Base-by-base conservation (phyloP, 2,797 vertebrate genomes). In the Acanthurus leucopareius region DNA sequence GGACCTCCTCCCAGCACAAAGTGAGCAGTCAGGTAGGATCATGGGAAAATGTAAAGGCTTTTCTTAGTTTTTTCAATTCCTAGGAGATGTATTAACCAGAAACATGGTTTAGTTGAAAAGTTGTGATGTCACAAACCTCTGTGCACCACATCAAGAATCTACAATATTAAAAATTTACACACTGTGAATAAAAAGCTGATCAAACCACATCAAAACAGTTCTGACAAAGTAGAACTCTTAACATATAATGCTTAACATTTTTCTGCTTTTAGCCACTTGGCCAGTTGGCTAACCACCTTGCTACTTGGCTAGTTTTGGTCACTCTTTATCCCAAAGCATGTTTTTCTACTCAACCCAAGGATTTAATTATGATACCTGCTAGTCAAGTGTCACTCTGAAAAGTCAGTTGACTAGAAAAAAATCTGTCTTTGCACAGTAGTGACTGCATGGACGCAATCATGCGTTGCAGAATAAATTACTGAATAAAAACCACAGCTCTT, bases 21-120 rank as follows among this genome's bases (percentile, higher is more conserved):
- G 92, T 94, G 87, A 92, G 88, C 85, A 86, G 86, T 88, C 96
- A 97, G 96, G 98, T 98, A 95, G n/a, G 90, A 53, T 32, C 25
- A 16, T 28, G 48, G 14, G 7, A 4, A 20, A 28, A 53, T 10
- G 22, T 7, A 15, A 65, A 28, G 25, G 17, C 65, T 17, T 40
- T 25, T 25, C 25, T 25, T 25, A 25, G 25, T 25, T 25, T 25
- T 25, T 25, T 2, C 25, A 25, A 2, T 25, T 25, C 25, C 25
- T 25, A 25, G 25, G 25, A 25, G 3, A 25, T 25, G 2, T 25
- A 25, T 25, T 25, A 25, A 25, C 25, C 25, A 25, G 25, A 25
- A 25, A 25, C 25, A 25, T 2, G 25, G 25, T 25, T 25, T 25
- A 25, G 25, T 25, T 25, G 25, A 25, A 25, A 25, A 25, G 25